These are phyloP conservation scores for Geranospiza caerulescens DNA, from an alignment of 2,797 vertebrate species.

Conservation along the genomic window DNA sequence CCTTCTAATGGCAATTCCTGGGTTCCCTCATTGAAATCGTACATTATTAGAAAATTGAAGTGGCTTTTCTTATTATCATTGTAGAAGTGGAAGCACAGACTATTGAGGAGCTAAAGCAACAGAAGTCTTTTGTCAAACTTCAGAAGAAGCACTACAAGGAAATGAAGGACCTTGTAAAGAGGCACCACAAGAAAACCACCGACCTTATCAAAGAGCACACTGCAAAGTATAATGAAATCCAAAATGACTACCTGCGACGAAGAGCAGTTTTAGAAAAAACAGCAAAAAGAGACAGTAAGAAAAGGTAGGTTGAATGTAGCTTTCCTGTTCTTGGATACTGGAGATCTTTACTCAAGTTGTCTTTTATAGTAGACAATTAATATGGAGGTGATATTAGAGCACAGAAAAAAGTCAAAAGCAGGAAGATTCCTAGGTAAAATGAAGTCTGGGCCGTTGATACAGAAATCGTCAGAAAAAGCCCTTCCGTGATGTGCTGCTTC, in stretches of 20 bases:
- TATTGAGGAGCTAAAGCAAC: slow-evolving; percentile 93
- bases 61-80: neutral
- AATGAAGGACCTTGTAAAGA: slow-evolving; percentile 95
- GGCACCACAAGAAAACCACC: slow-evolving; percentile 93
- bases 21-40: neutral
- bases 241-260: slow-evolving; percentile 86
- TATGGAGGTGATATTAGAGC: neutral
- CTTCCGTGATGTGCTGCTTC: neutral
- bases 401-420: neutral
- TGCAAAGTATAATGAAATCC: slow-evolving; percentile 86
- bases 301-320: slow-evolving; percentile 81
- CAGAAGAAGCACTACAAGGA: slow-evolving; percentile 98
- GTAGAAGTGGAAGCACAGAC: slow-evolving; percentile 92
- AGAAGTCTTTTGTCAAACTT: slow-evolving; percentile 92
- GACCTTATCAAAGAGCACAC: slow-evolving; percentile 97
- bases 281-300: slow-evolving; percentile 92
- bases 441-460: neutral
- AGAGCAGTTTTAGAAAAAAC: slow-evolving; percentile 86
- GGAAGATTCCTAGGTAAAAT: neutral
- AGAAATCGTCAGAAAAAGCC: neutral
- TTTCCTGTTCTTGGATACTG: neutral
- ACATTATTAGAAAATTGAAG: neutral
- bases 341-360: neutral
- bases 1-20: neutral
- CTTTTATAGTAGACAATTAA: neutral